These are phyloP conservation scores for Jordanella pulchra DNA, from an alignment of 2,797 vertebrate genomes.

Conservation along the genomic window DNA sequence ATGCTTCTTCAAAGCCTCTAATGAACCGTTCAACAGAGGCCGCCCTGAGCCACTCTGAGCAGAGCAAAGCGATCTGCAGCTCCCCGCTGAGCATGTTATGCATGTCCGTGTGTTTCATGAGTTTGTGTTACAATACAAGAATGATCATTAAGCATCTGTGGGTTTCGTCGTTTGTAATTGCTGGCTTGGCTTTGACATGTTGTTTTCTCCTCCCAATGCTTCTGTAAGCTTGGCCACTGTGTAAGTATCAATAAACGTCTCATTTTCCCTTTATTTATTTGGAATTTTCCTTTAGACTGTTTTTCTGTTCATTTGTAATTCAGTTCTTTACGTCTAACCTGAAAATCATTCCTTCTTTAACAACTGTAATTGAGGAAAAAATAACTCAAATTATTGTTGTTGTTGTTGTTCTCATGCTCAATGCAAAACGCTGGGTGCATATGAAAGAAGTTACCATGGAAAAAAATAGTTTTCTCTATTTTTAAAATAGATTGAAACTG, in stretches of 20 bases:
- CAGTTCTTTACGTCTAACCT: neutral
- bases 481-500: neutral
- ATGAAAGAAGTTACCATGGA: neutral
- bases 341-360: constrained; percentile 3
- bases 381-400: neutral
- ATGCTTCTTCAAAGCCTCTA: constrained; percentile 37
- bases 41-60: constrained; percentile 25
- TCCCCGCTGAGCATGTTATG: constrained; percentile 31
- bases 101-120: constrained; percentile 13
- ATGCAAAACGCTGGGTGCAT: neutral
- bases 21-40: constrained; percentile 50
- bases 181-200: constrained; percentile 78
- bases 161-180: constrained; percentile 61
- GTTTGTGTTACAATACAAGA: constrained; percentile 28
- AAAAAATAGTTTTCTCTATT: neutral
- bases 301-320: constrained; percentile 15
- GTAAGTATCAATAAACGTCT: constrained; percentile 86
- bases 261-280: constrained; percentile 34
- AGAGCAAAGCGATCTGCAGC: constrained; percentile 13
- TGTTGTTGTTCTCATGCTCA: neutral
- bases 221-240: constrained; percentile 96
- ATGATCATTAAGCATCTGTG: constrained; percentile 66
- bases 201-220: constrained; percentile 83
- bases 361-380: neutral
- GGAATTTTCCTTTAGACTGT: constrained; percentile 27